phyloP scores from a whole-genome alignment of 2,888 invertebrate species.

The Himalopsyche japonica region DNA sequence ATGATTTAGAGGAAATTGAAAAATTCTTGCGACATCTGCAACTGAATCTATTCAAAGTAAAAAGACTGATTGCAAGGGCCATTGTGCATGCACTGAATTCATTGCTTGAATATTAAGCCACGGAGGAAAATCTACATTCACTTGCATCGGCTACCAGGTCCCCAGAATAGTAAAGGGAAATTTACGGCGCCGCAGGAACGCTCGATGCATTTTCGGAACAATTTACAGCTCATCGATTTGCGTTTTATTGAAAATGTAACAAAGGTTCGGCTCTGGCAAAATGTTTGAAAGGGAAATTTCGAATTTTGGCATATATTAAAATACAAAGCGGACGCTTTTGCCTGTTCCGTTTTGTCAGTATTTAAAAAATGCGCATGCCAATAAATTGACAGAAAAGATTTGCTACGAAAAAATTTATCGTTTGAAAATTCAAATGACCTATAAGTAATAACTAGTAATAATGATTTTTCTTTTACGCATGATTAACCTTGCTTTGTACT shows the following conservation, averaged over 20 bases:
- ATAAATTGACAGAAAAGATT: no score
- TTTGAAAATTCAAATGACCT: no score
- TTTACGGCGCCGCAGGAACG: neutral
- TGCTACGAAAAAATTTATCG: no score
- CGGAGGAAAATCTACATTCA: neutral
- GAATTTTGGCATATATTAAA: neutral
- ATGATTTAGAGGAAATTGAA: no score
- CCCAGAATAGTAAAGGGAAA: neutral
- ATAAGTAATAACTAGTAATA: no score
- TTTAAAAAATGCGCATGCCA: neutral
- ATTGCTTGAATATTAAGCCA: neutral
- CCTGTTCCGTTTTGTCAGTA: neutral
- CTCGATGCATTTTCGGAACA: neutral
- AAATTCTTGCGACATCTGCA: no score
- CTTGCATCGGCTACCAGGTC: neutral
- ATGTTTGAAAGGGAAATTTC: neutral
- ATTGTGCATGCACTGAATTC: neutral
- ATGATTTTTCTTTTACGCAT: no score
- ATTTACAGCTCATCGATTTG: slow-evolving; percentile 3
- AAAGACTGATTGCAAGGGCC: neutral
- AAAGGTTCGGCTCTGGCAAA: neutral
- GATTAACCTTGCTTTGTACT: no score
- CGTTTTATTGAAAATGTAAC: slow-evolving; percentile 14
- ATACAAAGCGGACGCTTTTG: neutral
- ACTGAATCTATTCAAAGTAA: neutral